Evolutionary conservation across 2,888 invertebrate genomes (phyloP).

Genomic region (Rutpela maculata): DNA sequence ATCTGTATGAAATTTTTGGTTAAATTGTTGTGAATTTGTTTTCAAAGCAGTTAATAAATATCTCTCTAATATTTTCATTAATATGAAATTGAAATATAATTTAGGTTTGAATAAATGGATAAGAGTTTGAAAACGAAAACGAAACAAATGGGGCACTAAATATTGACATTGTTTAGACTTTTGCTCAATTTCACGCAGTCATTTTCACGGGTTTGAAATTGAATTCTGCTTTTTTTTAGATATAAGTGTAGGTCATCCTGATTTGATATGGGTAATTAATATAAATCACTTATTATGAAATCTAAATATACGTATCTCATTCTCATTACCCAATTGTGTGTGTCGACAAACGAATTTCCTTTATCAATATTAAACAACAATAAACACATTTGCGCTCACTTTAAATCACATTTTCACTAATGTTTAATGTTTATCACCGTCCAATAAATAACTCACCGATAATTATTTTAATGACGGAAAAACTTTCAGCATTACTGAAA

Average conservation of each 20-base stretch:
- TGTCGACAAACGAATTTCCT: conserved; percentile 22
- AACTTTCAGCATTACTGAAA: conserved; percentile 56
- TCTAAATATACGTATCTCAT: conserved; percentile 2
- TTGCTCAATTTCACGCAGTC: too few species aligned
- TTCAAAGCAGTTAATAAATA: too few species aligned
- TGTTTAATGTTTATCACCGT: conserved; percentile 51
- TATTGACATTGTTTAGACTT: too few species aligned
- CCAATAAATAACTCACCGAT: conserved; percentile 49
- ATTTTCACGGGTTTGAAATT: not conserved
- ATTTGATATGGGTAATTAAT: not conserved
- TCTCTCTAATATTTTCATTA: too few species aligned
- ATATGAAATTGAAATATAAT: too few species aligned
- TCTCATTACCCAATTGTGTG: conserved; percentile 5
- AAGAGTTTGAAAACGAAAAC: too few species aligned
- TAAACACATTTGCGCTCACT: conserved; percentile 53
- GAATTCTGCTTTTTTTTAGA: not conserved
- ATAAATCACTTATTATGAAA: not conserved
- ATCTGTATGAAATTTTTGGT: too few species aligned
- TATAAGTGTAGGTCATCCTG: not conserved
- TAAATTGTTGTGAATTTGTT: too few species aligned
- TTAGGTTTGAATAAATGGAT: too few species aligned
- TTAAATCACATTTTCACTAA: conserved; percentile 52
- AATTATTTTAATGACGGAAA: conserved; percentile 55
- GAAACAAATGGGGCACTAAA: too few species aligned
- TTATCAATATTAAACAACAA: conserved; percentile 40